Conservation (phyloP, 2,113 vertebrate genomes). For the Alectura lathami region DNA sequence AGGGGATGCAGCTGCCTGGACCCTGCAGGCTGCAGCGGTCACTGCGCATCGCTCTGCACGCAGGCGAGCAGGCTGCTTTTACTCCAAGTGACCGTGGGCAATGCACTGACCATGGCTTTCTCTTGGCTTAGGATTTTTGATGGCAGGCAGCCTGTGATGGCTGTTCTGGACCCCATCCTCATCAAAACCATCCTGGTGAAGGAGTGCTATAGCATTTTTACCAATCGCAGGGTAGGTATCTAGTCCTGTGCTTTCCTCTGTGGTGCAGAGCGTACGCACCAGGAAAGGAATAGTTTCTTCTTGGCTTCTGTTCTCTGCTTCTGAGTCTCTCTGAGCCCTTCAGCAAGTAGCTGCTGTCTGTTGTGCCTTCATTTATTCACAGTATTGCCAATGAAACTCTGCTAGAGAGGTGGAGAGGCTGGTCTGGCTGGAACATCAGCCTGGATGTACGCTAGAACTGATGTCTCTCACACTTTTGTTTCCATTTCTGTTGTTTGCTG, state of each 20-base stretch:
- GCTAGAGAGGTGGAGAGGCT: not conserved
- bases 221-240: slow-evolving; percentile 77
- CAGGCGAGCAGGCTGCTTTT: not conserved
- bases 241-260: rapidly evolving
- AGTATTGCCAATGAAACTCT: not conserved
- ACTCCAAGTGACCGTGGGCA: rapidly evolving
- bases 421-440: not conserved
- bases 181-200: slow-evolving; percentile 82
- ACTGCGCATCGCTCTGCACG: not conserved
- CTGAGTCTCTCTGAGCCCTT: not conserved
- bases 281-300: not conserved
- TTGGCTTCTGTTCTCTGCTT: not conserved
- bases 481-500: not conserved
- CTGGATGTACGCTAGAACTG: not conserved
- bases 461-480: not conserved
- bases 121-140: slow-evolving; percentile 77
- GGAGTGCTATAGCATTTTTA: slow-evolving; percentile 79
- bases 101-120: not conserved
- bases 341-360: not conserved
- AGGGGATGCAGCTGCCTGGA: not conserved
- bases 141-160: slow-evolving; percentile 72
- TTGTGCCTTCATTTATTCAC: not conserved
- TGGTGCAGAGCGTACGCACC: not conserved
- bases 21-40: not conserved
- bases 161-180: slow-evolving; percentile 74